These are phyloP conservation scores for Chrysolina haemoptera DNA, from an alignment of 2,888 invertebrate genomes.

Conservation along the genomic window DNA sequence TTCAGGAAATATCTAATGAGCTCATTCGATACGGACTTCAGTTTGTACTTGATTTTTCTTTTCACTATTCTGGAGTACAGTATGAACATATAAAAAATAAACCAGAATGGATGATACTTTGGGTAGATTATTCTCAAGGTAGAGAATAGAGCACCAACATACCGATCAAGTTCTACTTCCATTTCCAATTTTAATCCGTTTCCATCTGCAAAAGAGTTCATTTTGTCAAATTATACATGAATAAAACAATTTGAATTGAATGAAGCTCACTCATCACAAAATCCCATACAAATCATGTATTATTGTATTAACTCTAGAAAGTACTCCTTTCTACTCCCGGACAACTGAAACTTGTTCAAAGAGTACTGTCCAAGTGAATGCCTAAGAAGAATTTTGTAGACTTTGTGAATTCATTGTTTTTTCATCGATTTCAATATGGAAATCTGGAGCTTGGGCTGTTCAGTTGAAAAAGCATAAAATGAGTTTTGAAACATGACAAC, in stretches of 20 bases:
- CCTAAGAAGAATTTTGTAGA: no score
- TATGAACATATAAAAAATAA: constrained; percentile 63
- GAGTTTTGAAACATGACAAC: no score
- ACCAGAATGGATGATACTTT: constrained; percentile 60
- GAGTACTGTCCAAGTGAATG: no score
- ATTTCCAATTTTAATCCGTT: constrained; percentile 4
- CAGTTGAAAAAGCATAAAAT: no score
- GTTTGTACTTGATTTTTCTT: constrained; percentile 53
- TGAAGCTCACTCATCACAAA: not conserved
- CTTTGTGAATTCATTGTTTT: no score
- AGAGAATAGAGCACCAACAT: constrained; percentile 33
- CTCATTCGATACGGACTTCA: constrained; percentile 53
- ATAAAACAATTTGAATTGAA: not conserved
- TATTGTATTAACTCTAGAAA: no score
- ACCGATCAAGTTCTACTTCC: not conserved
- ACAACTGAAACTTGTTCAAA: no score
- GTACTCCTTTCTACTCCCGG: no score
- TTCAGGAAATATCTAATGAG: constrained; percentile 50
- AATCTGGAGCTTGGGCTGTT: no score
- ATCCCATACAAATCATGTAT: not conserved
- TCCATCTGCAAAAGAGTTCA: constrained; percentile 21
- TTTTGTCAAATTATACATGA: not conserved
- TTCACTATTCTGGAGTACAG: constrained; percentile 60
- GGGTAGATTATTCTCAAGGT: constrained; percentile 52
- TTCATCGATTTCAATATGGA: no score